Percentiles rank a stretch among this genome's conserved stretches.
phyloP scores from a whole-genome alignment of 2,113 vertebrate genomes.

The Colaptes auratus region DNA sequence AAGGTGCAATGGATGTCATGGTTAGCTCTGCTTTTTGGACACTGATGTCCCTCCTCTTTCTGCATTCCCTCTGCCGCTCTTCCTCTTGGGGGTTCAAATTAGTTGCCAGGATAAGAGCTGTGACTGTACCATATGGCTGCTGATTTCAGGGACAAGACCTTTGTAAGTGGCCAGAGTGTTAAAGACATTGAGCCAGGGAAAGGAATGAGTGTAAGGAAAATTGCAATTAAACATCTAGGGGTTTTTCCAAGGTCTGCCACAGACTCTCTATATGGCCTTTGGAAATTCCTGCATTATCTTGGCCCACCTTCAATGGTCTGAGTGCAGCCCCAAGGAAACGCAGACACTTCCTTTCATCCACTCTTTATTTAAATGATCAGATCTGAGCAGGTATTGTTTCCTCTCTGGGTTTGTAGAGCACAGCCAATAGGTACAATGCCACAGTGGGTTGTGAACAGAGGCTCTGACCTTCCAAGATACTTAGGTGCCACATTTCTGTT shows the following conservation, averaged over 20 bases:
- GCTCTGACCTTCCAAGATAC: neutral
- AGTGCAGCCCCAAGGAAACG: neutral
- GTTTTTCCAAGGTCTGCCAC: neutral
- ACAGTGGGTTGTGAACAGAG: neutral
- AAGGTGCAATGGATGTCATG: neutral
- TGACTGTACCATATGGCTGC: accelerated
- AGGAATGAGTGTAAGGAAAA: neutral
- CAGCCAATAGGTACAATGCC: neutral
- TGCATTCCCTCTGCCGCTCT: neutral
- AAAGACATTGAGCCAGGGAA: neutral
- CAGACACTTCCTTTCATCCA: neutral
- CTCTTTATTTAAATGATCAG: neutral
- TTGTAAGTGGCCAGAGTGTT: neutral
- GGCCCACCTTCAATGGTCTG: neutral
- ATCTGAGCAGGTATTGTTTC: neutral
- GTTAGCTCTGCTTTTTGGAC: neutral
- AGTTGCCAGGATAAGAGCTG: neutral
- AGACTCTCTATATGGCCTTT: neutral
- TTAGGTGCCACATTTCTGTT: neutral
- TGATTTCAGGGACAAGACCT: neutral
- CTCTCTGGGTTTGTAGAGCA: neutral
- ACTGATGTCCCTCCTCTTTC: neutral
- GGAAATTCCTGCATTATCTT: neutral
- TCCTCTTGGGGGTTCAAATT: neutral
- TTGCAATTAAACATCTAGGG: neutral